Evolutionary conservation across 2,888 invertebrate genomes (phyloP).

Genomic region (Apodemia mormo): DNA sequence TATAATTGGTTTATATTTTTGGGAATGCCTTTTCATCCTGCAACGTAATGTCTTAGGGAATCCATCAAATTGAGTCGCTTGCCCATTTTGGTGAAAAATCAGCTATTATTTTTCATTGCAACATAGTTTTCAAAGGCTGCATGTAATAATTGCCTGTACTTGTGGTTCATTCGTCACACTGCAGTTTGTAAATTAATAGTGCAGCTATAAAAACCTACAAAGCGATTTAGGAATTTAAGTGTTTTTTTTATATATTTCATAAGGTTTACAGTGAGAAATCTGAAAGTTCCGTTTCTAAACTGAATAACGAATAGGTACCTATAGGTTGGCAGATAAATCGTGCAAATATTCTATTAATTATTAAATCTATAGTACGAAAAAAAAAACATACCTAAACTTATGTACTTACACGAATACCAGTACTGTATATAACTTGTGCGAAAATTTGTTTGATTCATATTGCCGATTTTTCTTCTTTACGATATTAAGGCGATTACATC

Average conservation of each 20-base stretch:
- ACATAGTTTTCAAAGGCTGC: not conserved
- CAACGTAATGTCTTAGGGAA: not conserved
- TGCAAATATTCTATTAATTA: no score
- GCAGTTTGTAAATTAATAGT: conserved; percentile 1
- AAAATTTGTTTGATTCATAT: no score
- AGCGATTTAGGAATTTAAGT: not conserved
- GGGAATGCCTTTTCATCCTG: not conserved
- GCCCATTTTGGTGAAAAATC: not conserved
- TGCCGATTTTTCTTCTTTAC: no score
- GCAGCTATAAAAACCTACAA: conserved; percentile 3
- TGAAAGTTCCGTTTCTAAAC: not conserved
- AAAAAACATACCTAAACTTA: no score
- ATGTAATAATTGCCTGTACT: not conserved
- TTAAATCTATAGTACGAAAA: no score
- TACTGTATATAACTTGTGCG: no score
- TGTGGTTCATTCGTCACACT: not conserved
- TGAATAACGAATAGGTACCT: no score
- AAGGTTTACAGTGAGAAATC: not conserved
- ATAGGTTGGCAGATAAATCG: no score
- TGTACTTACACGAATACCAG: no score
- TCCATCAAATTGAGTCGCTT: not conserved
- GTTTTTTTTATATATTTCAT: conserved; percentile 1
- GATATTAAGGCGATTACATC: no score
- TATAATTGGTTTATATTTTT: no score
- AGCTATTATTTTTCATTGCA: not conserved